Percentiles rank a stretch among this genome's conserved stretches.
Evolutionary conservation across 1,140 invertebrate species (phyloP).

Genomic region (Pseudomyrmex dendroicus): DNA sequence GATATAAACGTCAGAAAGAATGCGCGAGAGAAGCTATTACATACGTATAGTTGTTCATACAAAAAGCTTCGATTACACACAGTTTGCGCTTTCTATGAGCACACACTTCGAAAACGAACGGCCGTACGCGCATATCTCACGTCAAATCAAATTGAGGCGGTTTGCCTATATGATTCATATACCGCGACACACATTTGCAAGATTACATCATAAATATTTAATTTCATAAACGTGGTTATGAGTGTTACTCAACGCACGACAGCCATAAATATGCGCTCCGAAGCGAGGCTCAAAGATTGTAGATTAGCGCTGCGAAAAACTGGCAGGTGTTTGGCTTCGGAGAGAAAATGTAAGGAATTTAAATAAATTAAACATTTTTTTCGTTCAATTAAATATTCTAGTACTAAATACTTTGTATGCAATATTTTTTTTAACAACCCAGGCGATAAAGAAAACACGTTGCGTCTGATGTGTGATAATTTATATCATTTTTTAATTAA

Average conservation of each 20-base stretch:
- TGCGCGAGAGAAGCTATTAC: no score
- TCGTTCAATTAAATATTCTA: no score
- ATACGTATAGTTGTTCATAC: no score
- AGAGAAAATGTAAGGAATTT: no score
- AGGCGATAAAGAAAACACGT: no score
- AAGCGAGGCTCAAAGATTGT: neutral
- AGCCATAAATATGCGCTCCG: neutral
- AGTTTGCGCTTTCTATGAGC: neutral
- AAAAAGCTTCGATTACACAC: neutral
- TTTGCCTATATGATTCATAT: constrained; percentile 37
- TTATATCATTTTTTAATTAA: neutral
- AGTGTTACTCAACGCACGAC: constrained; percentile 25
- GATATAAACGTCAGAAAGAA: no score
- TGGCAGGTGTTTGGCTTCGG: no score
- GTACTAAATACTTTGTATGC: no score
- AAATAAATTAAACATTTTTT: no score
- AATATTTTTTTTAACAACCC: no score
- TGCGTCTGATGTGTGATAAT: neutral
- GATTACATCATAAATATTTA: constrained; percentile 63
- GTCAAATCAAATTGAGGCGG: constrained; percentile 21
- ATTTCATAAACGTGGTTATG: constrained; percentile 33
- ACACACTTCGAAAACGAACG: neutral
- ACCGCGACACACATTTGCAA: constrained; percentile 12
- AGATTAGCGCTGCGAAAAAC: neutral
- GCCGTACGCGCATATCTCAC: constrained; percentile 16